Conservation (phyloP, 1,140 invertebrate genomes). For the Tetragnatha versicolor region DNA sequence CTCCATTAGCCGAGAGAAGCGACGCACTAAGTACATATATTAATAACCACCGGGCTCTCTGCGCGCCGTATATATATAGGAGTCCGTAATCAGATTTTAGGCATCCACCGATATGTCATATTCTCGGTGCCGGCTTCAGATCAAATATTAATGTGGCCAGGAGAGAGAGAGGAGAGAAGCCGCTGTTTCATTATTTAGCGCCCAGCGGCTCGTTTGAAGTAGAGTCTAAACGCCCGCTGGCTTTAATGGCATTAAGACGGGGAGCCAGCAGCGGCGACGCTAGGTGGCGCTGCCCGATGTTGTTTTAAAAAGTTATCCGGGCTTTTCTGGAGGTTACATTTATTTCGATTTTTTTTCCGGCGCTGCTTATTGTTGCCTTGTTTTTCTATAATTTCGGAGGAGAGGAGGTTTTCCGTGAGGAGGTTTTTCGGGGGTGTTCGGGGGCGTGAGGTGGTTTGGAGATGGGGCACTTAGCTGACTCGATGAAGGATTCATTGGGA, state of each 20-base stretch:
- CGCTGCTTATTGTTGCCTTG: too few relatives aligned
- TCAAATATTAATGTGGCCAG: constrained; percentile 50
- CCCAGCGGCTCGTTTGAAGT: constrained; percentile 50
- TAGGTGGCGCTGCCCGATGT: constrained; percentile 39
- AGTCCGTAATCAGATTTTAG: constrained; percentile 45
- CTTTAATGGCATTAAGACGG: constrained; percentile 51
- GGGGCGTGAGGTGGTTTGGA: constrained; percentile 16
- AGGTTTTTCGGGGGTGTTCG: constrained; percentile 11
- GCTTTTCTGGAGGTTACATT: neutral
- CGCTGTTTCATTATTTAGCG: constrained; percentile 52
- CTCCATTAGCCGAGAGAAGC: constrained; percentile 50
- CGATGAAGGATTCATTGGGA: constrained; percentile 35
- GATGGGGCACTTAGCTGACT: constrained; percentile 27
- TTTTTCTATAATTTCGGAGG: neutral
- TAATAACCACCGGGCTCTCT: constrained; percentile 39
- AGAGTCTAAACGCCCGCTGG: constrained; percentile 46
- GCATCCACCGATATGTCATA: constrained; percentile 51
- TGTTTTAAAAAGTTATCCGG: constrained; percentile 38
- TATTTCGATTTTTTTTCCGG: neutral
- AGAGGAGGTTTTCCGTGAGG: constrained; percentile 16
- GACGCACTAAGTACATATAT: constrained; percentile 54
- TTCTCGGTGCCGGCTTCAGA: constrained; percentile 27
- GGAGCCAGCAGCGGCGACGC: constrained; percentile 10
- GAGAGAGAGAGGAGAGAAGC: constrained; percentile 1
- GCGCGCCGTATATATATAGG: neutral